Evolutionary conservation across 1,140 invertebrate genomes (phyloP), one percentile per base, ranked within the genome.

Genomic region (Planococcus citri): DNA sequence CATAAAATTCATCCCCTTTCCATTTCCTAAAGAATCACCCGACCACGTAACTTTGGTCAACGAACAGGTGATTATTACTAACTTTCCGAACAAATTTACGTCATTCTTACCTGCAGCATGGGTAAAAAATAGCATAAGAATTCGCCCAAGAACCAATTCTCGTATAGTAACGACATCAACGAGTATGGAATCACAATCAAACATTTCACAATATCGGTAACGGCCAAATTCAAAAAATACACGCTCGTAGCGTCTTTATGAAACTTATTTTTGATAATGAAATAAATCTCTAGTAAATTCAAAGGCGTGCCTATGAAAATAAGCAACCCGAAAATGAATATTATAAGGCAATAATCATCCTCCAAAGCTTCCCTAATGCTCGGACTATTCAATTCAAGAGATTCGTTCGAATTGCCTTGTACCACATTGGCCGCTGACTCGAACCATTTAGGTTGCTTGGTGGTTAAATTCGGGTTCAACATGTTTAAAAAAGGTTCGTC

Each of bases 111-210:
- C 80, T 90, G 88, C 69, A 89, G 74, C 85, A 90, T 88, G 0
- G 88, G 87, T 60, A 88, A 74, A 75, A 88, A 86, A 73, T 84
- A 88, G 76, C 88, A 90, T 20, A 89, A 75, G 73, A 88, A 85
- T 71, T 86, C 83, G 6, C 87, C 88, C 72, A 88, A 86, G 57
- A 88, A 80, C 87, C 87, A 90, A 76, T 89, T 88, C 73, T 87
- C 83, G 37, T 88, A 78, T 1, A 89, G 79, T 72, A 88, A 78
- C 37, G 88, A 86, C 70, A 85, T 83, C 67, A 89, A 73, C 1
- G 86, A 83, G 0, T 88, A 80, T 4, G 88, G 88, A 72, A 89
- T 73, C 9, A 87, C 85, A 69, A 87, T 75, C 10, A 85, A 73
- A 74, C 86, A 87, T 76, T 88, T 87, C 17, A 88, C 77, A 0